Evolutionary conservation across 2,797 vertebrate genomes (phyloP).

Genomic region (Coregonus ussuriensis): DNA sequence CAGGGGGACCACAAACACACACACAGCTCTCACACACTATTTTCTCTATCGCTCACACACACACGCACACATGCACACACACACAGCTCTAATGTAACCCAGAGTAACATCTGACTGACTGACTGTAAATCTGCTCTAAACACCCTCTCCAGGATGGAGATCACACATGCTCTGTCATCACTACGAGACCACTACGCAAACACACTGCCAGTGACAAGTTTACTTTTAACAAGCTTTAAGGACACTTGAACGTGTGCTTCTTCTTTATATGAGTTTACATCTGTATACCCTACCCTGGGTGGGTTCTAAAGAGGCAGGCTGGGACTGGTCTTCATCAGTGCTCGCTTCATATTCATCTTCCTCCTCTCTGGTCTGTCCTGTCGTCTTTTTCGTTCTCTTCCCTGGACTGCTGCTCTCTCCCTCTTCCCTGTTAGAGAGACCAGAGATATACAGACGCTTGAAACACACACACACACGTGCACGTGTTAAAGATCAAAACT

Average conservation of each 20-base stretch:
- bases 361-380: not conserved
- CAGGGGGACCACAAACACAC: not conserved
- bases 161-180: conserved; percentile 17
- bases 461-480: not conserved
- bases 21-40: not conserved
- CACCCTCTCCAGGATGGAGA: conserved; percentile 2
- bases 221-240: too few species aligned
- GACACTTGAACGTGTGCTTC: too few species aligned
- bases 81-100: conserved; percentile 13
- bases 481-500: not conserved
- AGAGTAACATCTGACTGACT: too few species aligned
- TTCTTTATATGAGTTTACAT: too few species aligned
- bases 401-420: conserved; percentile 1
- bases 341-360: conserved; percentile 77
- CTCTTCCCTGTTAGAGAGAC: not conserved
- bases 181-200: not conserved
- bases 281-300: conserved; percentile 28
- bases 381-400: not conserved
- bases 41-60: not conserved
- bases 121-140: too few species aligned
- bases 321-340: conserved; percentile 71
- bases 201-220: not conserved
- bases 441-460: not conserved
- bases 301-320: conserved; percentile 2
- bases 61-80: not conserved